These are phyloP conservation scores for Salpingus planirostris DNA, from an alignment of 2,888 invertebrate genomes.

Conservation along the genomic window DNA sequence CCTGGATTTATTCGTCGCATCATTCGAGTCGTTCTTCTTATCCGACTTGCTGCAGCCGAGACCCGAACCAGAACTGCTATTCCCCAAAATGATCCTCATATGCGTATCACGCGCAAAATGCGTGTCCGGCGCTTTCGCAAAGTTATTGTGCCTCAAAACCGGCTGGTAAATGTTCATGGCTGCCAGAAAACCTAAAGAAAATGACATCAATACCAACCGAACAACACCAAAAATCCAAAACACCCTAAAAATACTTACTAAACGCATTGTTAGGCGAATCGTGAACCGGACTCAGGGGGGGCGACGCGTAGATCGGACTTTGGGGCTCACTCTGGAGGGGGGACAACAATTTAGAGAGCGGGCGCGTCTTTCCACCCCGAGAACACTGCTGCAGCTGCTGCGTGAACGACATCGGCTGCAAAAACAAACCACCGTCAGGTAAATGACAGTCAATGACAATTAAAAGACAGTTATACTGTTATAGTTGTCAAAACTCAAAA, in stretches of 20 bases:
- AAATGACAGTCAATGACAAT: no score
- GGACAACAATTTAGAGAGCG: slow-evolving; percentile 52
- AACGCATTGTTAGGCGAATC: slow-evolving; percentile 39
- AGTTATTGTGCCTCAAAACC: slow-evolving; percentile 39
- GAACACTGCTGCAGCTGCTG: slow-evolving; percentile 86
- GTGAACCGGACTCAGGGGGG: slow-evolving; percentile 51
- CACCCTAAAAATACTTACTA: slow-evolving; percentile 23
- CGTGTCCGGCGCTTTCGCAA: slow-evolving; percentile 54
- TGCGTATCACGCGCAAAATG: slow-evolving; percentile 87
- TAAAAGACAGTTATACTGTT: no score
- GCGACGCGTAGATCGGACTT: slow-evolving; percentile 62
- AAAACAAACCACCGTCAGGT: no score
- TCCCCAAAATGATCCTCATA: slow-evolving; percentile 73
- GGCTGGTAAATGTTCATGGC: slow-evolving; percentile 43
- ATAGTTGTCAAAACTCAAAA: no score
- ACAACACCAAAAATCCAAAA: background rate
- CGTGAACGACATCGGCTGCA: slow-evolving; percentile 78
- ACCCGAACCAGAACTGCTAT: slow-evolving; percentile 23
- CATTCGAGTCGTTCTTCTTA: slow-evolving; percentile 15
- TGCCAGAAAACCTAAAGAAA: slow-evolving; percentile 7
- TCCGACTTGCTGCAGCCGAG: slow-evolving; percentile 23
- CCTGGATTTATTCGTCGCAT: slow-evolving; percentile 26
- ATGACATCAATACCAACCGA: background rate
- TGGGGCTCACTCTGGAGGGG: slow-evolving; percentile 58
- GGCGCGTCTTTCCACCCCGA: slow-evolving; percentile 55